phyloP scores from a whole-genome alignment of 2,888 invertebrate species.

The Yponomeuta plumbellus region DNA sequence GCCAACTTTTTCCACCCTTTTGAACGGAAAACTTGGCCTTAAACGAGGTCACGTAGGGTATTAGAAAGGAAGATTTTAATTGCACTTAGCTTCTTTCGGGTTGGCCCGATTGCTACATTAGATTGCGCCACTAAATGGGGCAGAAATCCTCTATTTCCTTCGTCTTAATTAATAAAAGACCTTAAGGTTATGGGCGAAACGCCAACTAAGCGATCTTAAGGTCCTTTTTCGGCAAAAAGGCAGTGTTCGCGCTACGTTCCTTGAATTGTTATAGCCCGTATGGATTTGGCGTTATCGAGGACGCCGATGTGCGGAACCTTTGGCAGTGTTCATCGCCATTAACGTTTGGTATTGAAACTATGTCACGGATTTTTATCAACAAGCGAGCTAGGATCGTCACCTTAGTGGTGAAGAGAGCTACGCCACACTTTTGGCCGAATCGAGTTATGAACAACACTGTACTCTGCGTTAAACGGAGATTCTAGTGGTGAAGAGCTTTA shows the following conservation, averaged over 20 bases:
- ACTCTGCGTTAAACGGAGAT: too few relatives aligned
- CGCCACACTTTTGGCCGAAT: too few relatives aligned
- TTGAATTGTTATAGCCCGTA: neutral
- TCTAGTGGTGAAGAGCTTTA: too few relatives aligned
- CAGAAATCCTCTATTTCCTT: neutral
- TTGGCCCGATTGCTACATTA: neutral
- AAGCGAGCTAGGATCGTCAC: too few relatives aligned
- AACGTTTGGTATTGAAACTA: too few relatives aligned
- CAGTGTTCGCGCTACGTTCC: neutral
- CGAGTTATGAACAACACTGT: too few relatives aligned
- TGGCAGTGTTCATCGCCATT: neutral
- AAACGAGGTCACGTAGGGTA: neutral
- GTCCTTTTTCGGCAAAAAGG: neutral
- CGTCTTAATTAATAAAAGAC: constrained; percentile 5
- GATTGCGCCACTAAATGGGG: constrained; percentile 4
- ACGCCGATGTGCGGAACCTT: neutral
- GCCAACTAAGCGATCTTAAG: neutral
- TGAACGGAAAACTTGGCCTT: neutral
- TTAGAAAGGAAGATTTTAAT: constrained; percentile 5
- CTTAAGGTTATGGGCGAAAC: neutral
- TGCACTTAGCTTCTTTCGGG: neutral
- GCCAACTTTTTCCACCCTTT: neutral
- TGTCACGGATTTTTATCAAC: too few relatives aligned
- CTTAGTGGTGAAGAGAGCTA: too few relatives aligned
- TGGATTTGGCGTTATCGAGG: neutral